phyloP scores from a whole-genome alignment of 2,888 invertebrate genomes.

The Amblyjoppa proteus region DNA sequence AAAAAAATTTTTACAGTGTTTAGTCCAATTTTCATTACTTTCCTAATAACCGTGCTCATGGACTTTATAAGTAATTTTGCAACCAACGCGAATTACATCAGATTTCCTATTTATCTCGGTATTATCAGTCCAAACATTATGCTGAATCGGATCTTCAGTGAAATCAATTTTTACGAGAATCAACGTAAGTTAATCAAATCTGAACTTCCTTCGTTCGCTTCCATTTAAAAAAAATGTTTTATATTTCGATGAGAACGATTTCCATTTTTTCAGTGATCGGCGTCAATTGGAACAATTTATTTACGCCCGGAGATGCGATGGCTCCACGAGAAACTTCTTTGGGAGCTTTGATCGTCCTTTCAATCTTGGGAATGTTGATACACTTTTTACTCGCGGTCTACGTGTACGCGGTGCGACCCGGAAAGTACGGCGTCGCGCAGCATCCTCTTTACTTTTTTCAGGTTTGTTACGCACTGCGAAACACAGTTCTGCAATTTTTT shows the following conservation, averaged over 20 bases:
- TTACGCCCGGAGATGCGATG: slow-evolving; percentile 76
- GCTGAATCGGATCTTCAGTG: slow-evolving; percentile 77
- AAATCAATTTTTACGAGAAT: slow-evolving; percentile 80
- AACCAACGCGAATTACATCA: slow-evolving; percentile 35
- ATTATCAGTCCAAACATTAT: slow-evolving; percentile 81
- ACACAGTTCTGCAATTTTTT: neutral
- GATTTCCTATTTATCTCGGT: slow-evolving; percentile 75
- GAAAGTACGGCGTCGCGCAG: slow-evolving; percentile 93
- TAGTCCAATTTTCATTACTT: slow-evolving; percentile 61
- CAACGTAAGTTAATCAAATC: slow-evolving; percentile 75
- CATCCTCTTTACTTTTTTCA: slow-evolving; percentile 91
- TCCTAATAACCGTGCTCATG: slow-evolving; percentile 62
- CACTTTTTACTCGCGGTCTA: slow-evolving; percentile 93
- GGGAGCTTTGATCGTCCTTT: slow-evolving; percentile 90
- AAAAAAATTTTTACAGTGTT: slow-evolving; percentile 49
- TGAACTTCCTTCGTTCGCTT: neutral
- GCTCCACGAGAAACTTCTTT: slow-evolving; percentile 82
- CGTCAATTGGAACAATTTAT: slow-evolving; percentile 85
- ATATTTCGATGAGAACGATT: neutral
- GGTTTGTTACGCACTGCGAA: slow-evolving; percentile 71
- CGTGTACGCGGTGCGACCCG: slow-evolving; percentile 94
- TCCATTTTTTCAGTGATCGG: slow-evolving; percentile 83
- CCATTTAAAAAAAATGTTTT: too few species aligned
- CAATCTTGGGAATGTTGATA: slow-evolving; percentile 89
- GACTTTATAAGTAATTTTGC: slow-evolving; percentile 54